These are phyloP conservation scores for Rana temporaria DNA, from an alignment of 2,113 vertebrate genomes.

Conservation along the genomic window DNA sequence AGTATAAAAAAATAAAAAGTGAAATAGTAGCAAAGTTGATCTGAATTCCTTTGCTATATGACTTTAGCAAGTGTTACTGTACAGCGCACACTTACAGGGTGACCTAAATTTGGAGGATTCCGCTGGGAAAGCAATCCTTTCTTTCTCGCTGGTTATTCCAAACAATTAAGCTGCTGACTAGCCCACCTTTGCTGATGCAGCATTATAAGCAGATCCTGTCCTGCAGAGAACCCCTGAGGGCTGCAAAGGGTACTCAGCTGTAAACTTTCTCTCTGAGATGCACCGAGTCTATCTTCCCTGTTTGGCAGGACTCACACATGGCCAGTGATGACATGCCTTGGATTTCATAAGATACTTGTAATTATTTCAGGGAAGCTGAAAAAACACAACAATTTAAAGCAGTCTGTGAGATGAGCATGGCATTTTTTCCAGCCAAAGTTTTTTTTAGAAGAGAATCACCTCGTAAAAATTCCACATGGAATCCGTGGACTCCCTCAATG, in stretches of 20 bases:
- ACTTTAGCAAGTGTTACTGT: too few species aligned
- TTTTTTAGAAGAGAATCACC: too few species aligned
- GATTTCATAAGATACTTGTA: background rate
- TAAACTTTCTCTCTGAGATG: background rate
- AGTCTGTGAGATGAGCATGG: too few species aligned
- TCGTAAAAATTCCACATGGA: too few species aligned
- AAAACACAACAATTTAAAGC: too few species aligned
- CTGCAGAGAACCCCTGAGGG: background rate
- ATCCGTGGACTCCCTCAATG: too few species aligned
- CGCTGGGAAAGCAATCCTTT: background rate
- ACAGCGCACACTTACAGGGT: background rate
- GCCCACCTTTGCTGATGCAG: background rate
- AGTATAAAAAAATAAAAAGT: background rate
- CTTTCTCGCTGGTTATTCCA: background rate
- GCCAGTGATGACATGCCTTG: conserved; percentile 15
- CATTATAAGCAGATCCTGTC: background rate
- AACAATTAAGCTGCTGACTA: background rate
- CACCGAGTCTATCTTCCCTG: background rate
- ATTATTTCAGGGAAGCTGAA: background rate
- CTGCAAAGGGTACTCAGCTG: background rate
- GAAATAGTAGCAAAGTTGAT: too few species aligned
- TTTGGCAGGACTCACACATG: background rate
- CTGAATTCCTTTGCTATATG: too few species aligned
- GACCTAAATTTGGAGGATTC: background rate
- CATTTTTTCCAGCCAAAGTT: too few species aligned